Evolutionary conservation across 2,113 vertebrate genomes (phyloP), one percentile per base, ranked within the genome.

Genomic region (Dicentrarchus labrax): DNA sequence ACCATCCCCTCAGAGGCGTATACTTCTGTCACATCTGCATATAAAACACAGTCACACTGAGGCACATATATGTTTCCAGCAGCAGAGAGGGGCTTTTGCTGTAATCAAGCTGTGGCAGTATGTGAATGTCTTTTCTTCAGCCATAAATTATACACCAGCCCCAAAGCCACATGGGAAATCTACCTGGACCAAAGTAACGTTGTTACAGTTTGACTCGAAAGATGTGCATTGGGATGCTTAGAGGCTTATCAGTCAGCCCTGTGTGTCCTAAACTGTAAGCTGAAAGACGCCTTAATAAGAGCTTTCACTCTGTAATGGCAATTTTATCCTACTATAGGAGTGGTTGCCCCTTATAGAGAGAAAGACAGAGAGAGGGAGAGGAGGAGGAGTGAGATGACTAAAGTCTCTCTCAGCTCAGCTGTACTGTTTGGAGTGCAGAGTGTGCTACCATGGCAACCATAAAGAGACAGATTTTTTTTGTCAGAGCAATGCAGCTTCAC

Each of bases 361-460:
- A 79, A 53, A 50, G 73, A 71, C 13, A 84, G 17, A 76, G 66
- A 47, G 72, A 45, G 51, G 30, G 56, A 47, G 76, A 79, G 66
- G 83, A 78, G 85, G 78, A 87, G 79, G 72, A 87, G 84, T 61
- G 82, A 84, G 86, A 83, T 88, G 85, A 91, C 86, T 92, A 88
- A 86, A 93, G 86, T 85, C 87, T 83, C 70, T 83, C 86, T 93
- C 87, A 71, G 87, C 86, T 93, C 92, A 86, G 90, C 87, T 85
- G 70, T 80, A 84, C 84, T 89, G 92, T 93, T 96, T 93, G 81
- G 89, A 90, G 90, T 83, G 89, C 84, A 84, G 85, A 85, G 61
- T 78, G 78, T 84, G 95, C 91, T 94, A 36, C 95, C 94, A 95
- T 95, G 91, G 94, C 91, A 95, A 95, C 94, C 70, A 12, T 78